Conservation (phyloP, 2,797 vertebrate species). For the Hypotaenidia philippensis region DNA sequence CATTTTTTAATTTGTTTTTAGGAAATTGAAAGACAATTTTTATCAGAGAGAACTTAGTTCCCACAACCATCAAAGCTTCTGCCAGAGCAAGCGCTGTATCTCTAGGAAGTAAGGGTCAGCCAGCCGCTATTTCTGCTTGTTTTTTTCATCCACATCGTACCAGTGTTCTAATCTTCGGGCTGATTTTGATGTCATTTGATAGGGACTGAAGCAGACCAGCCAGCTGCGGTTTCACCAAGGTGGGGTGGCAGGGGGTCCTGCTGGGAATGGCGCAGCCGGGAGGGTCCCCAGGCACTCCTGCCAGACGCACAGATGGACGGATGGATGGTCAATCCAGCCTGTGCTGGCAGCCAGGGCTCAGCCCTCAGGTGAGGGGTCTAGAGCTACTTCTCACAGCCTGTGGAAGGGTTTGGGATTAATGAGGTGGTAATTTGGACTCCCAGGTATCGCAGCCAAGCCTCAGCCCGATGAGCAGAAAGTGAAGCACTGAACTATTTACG, state of each 20-base stretch:
- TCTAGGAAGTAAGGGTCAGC: background rate
- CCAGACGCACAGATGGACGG: fast-evolving
- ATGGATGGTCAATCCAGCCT: background rate
- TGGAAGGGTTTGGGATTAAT: background rate
- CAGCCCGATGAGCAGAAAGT: background rate
- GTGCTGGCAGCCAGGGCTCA: background rate
- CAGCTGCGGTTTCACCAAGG: background rate
- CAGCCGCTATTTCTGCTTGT: background rate
- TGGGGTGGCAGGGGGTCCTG: background rate
- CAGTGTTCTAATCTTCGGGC: background rate
- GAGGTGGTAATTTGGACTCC: background rate
- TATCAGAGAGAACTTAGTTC: background rate
- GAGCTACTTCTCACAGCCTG: background rate
- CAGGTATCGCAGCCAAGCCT: fast-evolving
- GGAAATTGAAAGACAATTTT: background rate
- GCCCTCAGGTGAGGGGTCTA: background rate
- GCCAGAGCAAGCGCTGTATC: background rate
- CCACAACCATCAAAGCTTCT: background rate
- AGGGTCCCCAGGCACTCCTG: fast-evolving
- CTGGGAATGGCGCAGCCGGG: fast-evolving
- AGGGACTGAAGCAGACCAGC: background rate
- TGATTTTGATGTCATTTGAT: background rate
- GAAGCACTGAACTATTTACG: conserved; percentile 28
- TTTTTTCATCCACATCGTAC: background rate
- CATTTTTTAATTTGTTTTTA: background rate